These are phyloP conservation scores for Syrmaticus mikado DNA, from an alignment of 2,113 vertebrate species.

Conservation along the genomic window DNA sequence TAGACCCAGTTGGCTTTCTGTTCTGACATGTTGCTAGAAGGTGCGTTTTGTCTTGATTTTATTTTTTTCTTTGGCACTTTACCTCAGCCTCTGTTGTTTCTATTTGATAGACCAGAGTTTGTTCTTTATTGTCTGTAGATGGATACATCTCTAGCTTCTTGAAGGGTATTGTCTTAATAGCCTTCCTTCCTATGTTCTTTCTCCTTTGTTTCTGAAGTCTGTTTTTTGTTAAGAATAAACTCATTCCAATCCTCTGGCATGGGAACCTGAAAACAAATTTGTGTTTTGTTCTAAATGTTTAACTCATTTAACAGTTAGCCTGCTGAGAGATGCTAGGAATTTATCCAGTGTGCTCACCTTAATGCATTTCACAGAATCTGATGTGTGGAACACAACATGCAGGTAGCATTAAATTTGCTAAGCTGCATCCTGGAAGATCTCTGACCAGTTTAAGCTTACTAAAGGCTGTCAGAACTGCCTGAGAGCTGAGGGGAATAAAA, in stretches of 20 bases:
- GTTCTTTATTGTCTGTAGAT: neutral
- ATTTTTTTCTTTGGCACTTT: neutral
- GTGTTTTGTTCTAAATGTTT: neutral
- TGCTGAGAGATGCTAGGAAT: constrained; percentile 10
- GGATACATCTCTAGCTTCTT: neutral
- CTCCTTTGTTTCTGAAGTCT: neutral
- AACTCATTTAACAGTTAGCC: neutral
- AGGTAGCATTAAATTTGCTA: neutral
- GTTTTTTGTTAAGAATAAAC: neutral
- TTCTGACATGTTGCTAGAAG: neutral
- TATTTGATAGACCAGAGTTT: neutral
- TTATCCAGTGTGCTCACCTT: neutral
- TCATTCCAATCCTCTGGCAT: neutral
- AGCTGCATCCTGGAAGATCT: constrained; percentile 2
- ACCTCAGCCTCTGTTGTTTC: neutral
- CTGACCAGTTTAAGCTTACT: neutral
- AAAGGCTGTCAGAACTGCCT: neutral
- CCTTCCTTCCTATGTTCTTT: neutral
- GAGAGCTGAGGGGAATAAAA: neutral
- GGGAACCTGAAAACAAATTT: neutral
- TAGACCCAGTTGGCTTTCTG: neutral
- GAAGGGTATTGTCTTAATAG: neutral
- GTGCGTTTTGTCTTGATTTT: neutral
- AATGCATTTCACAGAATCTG: neutral
- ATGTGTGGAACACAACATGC: neutral